A percentile compares a stretch with the other conserved stretches of the same genome.
Conservation (phyloP, 2,888 invertebrate genomes). For the Blastobasis adustella region DNA sequence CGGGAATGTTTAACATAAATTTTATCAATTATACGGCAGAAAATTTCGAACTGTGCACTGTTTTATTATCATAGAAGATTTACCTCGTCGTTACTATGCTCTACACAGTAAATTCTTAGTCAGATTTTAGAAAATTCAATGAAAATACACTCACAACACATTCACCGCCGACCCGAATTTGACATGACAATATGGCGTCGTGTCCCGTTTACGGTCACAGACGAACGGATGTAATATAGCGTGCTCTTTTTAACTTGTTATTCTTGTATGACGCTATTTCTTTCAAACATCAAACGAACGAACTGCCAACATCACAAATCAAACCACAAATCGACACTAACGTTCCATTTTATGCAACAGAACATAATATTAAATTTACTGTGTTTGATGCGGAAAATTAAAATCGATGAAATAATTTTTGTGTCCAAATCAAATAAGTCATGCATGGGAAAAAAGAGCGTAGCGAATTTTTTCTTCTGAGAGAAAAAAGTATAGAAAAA, state of each 20-base stretch:
- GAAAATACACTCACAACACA: slow-evolving; percentile 35
- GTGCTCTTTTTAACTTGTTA: slow-evolving; percentile 1
- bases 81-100: slow-evolving; percentile 43
- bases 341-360: slow-evolving; percentile 19
- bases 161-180: slow-evolving; percentile 50
- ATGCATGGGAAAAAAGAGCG: too few species aligned
- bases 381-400: too few species aligned
- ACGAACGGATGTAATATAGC: slow-evolving; percentile 21
- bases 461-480: too few species aligned
- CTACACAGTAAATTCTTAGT: slow-evolving; percentile 22
- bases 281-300: slow-evolving; percentile 17
- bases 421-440: too few species aligned
- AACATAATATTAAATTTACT: too few species aligned
- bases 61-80: slow-evolving; percentile 12
- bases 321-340: background rate
- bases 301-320: slow-evolving; percentile 21
- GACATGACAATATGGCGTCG: slow-evolving; percentile 68
- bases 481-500: too few species aligned
- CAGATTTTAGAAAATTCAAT: slow-evolving; percentile 20
- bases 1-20: background rate
- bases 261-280: slow-evolving; percentile 17
- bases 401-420: too few species aligned
- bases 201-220: slow-evolving; percentile 34
- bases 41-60: background rate
- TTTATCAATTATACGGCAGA: background rate